Conservation (phyloP, 1,140 invertebrate genomes). For the Trachymyrmex cornetzi region DNA sequence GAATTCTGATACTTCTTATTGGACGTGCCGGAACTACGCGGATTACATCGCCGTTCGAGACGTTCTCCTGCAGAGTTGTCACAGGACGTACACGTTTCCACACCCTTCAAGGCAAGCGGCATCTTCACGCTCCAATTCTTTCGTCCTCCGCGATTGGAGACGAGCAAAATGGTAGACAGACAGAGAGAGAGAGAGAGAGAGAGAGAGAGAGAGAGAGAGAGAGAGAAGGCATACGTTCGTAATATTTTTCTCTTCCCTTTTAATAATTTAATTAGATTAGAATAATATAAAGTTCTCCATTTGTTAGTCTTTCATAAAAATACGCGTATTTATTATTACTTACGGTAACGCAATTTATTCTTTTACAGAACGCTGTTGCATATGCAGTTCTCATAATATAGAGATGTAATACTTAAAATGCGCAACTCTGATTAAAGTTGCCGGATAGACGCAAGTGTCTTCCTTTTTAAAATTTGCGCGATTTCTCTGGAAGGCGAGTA, state of each 20-base stretch:
- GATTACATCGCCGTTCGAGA: conserved; percentile 58
- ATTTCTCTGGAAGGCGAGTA: conserved; percentile 50
- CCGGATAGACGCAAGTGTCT: conserved; percentile 24
- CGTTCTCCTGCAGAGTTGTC: conserved; percentile 45
- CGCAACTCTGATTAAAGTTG: conserved; percentile 50
- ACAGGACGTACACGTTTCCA: conserved; percentile 28
- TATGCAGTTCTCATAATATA: conserved; percentile 22
- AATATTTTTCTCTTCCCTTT: neutral
- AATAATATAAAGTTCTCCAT: conserved; percentile 27
- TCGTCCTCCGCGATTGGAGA: conserved; percentile 26
- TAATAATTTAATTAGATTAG: conserved; percentile 18
- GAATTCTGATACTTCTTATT: conserved; percentile 21
- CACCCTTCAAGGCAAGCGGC: conserved; percentile 13
- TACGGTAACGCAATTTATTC: conserved; percentile 14
- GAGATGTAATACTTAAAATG: conserved; percentile 32
- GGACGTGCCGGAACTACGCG: conserved; percentile 28
- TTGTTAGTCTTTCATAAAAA: conserved; percentile 16
- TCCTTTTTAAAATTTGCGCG: conserved; percentile 50
- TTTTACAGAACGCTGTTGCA: conserved; percentile 5
- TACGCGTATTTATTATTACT: conserved; percentile 23
- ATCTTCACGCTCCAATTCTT: conserved; percentile 67
- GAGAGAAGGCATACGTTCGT: neutral
- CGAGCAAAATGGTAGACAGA: neutral
- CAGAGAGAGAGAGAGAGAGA: conserved; percentile 23
- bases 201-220: conserved; percentile 23